Base-by-base conservation (phyloP, 2,113 vertebrate species). In the Callospermophilus lateralis region DNA sequence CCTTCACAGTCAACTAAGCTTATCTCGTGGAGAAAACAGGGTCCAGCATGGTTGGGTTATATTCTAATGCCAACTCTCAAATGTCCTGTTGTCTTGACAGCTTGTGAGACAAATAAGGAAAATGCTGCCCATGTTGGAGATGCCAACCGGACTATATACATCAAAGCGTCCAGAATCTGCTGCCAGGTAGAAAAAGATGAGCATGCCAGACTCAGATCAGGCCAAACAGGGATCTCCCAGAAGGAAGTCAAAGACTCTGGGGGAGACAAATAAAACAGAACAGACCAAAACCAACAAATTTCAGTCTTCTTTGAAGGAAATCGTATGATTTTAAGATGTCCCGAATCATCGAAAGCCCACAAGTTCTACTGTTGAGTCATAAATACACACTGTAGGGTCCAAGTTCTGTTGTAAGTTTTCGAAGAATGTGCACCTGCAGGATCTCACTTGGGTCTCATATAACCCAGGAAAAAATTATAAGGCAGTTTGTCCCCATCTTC, bases 21-120 rank as follows among this genome's bases (percentile, higher is more conserved):
- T 94, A 95, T 90, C 94, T 96, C 74, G 72, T 93, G 84, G 90
- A 96, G 80, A 81, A 97, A 96, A 91, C 37, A 84, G 77, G 84
- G 78, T 80, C 61, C 79, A 74, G 39, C 10, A 58, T 95, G 58
- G 45, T 48, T 79, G 34, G 39, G 83, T 87, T 96, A 61, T 32
- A 55, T 63, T 91, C 55, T 65, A 68, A 90, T 84, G 94, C 84
- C 94, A 96, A 96, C 39, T 93, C 76, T 94, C 87, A 94, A 88
- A 72, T 97, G 55, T 92, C 93, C 67, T 93, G 67, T 87, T 95
- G 89, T 96, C 86, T 87, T 74, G 55, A 90, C 90, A 96, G 81
- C 67, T 94, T 97, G 84, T 1, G 51, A 92, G 51, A 89, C 67
- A 86, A 95, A 73, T 37, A 68, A 83, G 84, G 68, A 94, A 61